phyloP scores from a whole-genome alignment of 2,888 invertebrate genomes.

The Junonia oenone region DNA sequence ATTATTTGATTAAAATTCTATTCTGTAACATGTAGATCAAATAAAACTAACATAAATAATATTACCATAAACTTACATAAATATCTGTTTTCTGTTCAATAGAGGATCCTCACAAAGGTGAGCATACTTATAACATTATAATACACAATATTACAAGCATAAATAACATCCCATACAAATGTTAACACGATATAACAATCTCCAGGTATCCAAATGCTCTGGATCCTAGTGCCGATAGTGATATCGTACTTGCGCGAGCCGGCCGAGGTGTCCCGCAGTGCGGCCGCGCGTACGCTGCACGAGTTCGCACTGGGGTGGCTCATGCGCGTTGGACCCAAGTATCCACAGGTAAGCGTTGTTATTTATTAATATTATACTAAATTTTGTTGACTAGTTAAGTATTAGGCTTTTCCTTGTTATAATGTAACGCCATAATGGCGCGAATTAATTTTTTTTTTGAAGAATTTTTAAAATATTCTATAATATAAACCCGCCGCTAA shows the following conservation, averaged over 20 bases:
- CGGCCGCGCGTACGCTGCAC: conserved; percentile 85
- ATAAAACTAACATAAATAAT: background rate
- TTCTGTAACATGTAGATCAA: no score
- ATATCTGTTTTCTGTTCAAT: conserved; percentile 31
- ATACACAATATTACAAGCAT: background rate
- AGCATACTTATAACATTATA: conserved; percentile 19
- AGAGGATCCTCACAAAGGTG: conserved; percentile 51
- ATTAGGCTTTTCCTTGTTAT: no score
- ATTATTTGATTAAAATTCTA: background rate
- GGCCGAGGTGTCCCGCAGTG: conserved; percentile 64
- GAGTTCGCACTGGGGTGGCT: conserved; percentile 94
- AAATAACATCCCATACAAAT: background rate
- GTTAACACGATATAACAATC: no score
- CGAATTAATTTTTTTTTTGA: no score
- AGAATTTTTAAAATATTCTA: no score
- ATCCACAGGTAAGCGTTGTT: conserved; percentile 84
- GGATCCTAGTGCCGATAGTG: conserved; percentile 93
- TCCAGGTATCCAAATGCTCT: conserved; percentile 93
- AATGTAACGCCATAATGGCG: no score
- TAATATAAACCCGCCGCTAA: no score
- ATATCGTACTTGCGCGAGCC: conserved; percentile 90
- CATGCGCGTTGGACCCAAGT: conserved; percentile 94
- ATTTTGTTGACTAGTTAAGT: no score
- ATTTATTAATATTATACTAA: no score
- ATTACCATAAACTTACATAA: background rate